These are phyloP conservation scores for Enoplosus armatus DNA, from an alignment of 2,797 vertebrate genomes.

Conservation along the genomic window DNA sequence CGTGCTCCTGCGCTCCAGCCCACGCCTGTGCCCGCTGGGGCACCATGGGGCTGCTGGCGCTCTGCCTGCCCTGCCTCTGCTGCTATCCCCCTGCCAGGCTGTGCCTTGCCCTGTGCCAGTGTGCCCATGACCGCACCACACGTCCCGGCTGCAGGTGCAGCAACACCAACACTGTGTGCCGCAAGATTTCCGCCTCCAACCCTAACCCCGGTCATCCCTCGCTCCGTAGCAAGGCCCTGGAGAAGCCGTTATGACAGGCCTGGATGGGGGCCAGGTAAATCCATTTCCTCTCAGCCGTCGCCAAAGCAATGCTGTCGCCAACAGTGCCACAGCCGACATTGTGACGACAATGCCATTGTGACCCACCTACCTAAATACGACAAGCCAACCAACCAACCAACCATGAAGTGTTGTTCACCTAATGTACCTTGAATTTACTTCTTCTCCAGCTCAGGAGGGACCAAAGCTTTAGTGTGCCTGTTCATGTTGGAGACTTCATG, in stretches of 20 bases:
- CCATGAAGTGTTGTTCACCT: constrained; percentile 61
- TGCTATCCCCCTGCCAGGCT: constrained; percentile 97
- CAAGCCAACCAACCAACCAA: constrained; percentile 28
- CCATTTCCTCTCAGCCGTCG: constrained; percentile 40
- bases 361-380: constrained; percentile 49
- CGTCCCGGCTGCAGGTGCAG: constrained; percentile 97
- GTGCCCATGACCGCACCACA: constrained; percentile 90
- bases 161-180: constrained; percentile 97
- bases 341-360: constrained; percentile 44
- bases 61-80: constrained; percentile 97
- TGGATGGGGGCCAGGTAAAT: constrained; percentile 17
- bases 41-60: constrained; percentile 91
- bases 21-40: constrained; percentile 93
- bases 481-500: constrained; percentile 65
- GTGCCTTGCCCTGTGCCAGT: constrained; percentile 94
- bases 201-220: constrained; percentile 78
- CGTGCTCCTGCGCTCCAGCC: constrained; percentile 92
- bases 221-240: constrained; percentile 90
- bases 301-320: constrained; percentile 61
- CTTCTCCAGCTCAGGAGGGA: constrained; percentile 75
- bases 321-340: constrained; percentile 51
- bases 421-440: constrained; percentile 67
- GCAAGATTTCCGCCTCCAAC: constrained; percentile 92
- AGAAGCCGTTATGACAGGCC: constrained; percentile 95
- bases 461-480: constrained; percentile 81